These are phyloP conservation scores for Accipiter cooperii DNA, from an alignment of 2,113 vertebrate genomes.

Conservation along the genomic window DNA sequence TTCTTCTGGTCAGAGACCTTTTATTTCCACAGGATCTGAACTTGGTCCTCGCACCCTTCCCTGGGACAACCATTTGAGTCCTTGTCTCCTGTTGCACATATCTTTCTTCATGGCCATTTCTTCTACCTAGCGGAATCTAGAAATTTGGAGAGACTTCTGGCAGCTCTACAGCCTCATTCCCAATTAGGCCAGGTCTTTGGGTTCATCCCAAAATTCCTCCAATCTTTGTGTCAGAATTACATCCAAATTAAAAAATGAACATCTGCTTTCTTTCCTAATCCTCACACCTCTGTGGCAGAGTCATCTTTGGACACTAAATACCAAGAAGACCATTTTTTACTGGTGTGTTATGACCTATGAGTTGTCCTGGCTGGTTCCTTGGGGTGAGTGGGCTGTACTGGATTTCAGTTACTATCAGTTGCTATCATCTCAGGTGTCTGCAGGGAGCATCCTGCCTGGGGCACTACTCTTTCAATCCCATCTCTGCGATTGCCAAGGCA, in stretches of 20 bases:
- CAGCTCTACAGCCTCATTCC: background rate
- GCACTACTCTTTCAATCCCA: background rate
- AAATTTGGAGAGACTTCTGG: background rate
- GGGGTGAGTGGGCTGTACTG: background rate
- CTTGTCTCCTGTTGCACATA: background rate
- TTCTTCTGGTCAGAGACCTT: background rate
- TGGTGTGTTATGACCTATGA: background rate
- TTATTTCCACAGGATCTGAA: background rate
- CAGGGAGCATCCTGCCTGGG: background rate
- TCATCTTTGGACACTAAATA: background rate
- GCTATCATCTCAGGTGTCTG: background rate
- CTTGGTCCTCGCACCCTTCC: background rate
- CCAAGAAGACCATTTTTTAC: background rate
- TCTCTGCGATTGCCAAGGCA: background rate
- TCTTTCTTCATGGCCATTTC: background rate
- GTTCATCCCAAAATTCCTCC: background rate
- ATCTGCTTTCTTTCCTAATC: background rate
- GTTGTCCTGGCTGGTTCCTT: background rate
- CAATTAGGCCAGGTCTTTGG: background rate
- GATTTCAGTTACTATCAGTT: background rate
- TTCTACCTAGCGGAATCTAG: background rate
- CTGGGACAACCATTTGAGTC: background rate
- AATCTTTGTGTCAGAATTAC: background rate
- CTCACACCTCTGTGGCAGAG: background rate
- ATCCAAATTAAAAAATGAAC: background rate